phyloP scores from a whole-genome alignment of 2,113 vertebrate genomes.

The Gobius niger region DNA sequence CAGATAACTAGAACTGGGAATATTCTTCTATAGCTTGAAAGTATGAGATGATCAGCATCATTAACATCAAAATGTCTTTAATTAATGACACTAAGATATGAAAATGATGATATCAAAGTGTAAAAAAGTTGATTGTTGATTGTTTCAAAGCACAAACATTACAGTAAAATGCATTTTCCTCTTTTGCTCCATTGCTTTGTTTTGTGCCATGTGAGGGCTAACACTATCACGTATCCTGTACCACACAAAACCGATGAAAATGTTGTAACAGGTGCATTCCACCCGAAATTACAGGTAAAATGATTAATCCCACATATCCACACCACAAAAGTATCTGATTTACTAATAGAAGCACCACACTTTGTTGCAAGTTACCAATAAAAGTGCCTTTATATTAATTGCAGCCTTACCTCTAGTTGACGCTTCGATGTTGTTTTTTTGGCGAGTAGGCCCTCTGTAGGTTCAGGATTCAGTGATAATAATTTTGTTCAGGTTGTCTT shows the following conservation, averaged over 20 bases:
- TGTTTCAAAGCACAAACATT: background rate
- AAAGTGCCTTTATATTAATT: background rate
- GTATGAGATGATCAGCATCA: no score
- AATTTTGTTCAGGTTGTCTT: conserved; percentile 16
- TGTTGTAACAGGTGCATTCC: conserved; percentile 56
- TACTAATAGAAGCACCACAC: background rate
- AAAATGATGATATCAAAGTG: background rate
- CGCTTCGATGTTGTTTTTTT: background rate
- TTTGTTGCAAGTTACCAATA: background rate
- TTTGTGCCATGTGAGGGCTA: background rate
- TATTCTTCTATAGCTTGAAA: background rate
- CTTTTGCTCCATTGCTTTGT: background rate
- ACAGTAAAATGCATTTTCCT: no score
- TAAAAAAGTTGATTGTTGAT: background rate
- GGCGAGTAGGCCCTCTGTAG: background rate
- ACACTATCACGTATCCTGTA: background rate
- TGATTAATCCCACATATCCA: background rate
- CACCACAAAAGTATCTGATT: background rate
- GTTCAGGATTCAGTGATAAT: conserved; percentile 5
- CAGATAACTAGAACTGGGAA: background rate
- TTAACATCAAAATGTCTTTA: background rate
- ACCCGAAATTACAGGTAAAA: background rate
- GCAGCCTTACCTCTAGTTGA: conserved; percentile 41
- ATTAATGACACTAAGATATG: background rate
- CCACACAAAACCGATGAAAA: background rate